Base-by-base conservation (phyloP, 2,888 invertebrate species). In the Druceiella hillmani region DNA sequence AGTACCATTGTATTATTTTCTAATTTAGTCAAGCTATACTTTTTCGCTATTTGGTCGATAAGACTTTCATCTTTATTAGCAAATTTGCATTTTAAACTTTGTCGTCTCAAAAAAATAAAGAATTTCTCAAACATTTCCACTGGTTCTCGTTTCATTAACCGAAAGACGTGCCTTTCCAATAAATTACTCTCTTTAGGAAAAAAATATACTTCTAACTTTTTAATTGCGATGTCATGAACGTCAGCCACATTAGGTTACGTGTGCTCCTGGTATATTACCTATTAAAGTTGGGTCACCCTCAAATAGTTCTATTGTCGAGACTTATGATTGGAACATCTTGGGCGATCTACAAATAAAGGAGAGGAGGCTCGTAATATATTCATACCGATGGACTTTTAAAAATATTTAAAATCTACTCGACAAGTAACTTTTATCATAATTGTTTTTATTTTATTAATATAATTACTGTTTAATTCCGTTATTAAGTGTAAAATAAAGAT, bases 1-100 rank as follows among this genome's bases (percentile, higher is more conserved):
- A 38, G 11, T 2, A 15, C 34, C 4, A 52, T 26, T 10, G 50
- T 47, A 24, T 44, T 49, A 22, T 47, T 48, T 4, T 40, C n/a
- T 6, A 47, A 25, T 33, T 47, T 41, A 1, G 9, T 20, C 6
- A 42, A 45, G 2, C 4, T 6, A 29, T 44, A 45, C 14, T 47
- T 47, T 26, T 45, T 44, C 6, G 29, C 39, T 4, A 47, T 40
- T 25, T 47, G 47, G 14, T 46, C 45, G 7, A 45, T 40, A 4
- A 47, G 10, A 26, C 41, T 12, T n/a, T 35, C 28, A 2, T 35
- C 35, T 28, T 27, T 11, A 9, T 27, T 27, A 3, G 15, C 22
- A 20, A 36, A 36, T 13, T 35, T 27, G 17, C 27, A 36, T 36
- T 36, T 29, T 10, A n/a, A n/a, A 2, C 31, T 17, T 6, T 31